These are phyloP conservation scores for Oreochromis grahami DNA, from an alignment of 2,797 vertebrate species.

Conservation along the genomic window DNA sequence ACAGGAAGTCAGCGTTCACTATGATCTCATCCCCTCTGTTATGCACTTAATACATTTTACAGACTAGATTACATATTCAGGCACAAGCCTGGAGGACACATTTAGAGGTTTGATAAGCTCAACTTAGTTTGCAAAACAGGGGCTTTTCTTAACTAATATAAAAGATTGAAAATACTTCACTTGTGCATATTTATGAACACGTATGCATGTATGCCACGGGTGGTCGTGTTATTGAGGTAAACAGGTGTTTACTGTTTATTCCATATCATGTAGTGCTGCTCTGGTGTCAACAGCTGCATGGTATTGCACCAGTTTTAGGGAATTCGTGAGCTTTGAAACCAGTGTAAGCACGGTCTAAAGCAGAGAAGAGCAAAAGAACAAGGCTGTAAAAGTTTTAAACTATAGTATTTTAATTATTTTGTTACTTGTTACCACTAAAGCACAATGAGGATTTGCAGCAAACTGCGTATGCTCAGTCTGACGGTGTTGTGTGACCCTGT, in stretches of 20 bases:
- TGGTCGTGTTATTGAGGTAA: slow-evolving; percentile 11
- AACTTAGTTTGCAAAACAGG: not conserved
- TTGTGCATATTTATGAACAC: not conserved
- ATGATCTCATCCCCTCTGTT: slow-evolving; percentile 30
- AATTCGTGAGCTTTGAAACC: not conserved
- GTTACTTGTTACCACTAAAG: not conserved
- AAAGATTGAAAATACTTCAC: not conserved
- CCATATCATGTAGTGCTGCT: not conserved
- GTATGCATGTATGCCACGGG: not conserved
- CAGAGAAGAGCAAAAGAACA: not conserved
- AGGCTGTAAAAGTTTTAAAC: not conserved
- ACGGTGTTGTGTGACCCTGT: not conserved
- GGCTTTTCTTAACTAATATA: not conserved
- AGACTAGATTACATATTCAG: not conserved
- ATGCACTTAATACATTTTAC: not conserved
- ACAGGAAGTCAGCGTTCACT: slow-evolving; percentile 39
- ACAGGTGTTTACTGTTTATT: slow-evolving; percentile 44
- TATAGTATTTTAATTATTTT: not conserved
- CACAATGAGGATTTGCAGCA: not conserved
- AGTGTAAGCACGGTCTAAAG: not conserved
- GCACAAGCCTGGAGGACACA: not conserved
- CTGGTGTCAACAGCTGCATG: slow-evolving; percentile 45
- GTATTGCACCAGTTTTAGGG: slow-evolving; percentile 59
- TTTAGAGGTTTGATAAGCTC: not conserved
- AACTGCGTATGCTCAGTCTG: not conserved